phyloP scores from a whole-genome alignment of 2,113 vertebrate genomes.

The Stegastes partitus region DNA sequence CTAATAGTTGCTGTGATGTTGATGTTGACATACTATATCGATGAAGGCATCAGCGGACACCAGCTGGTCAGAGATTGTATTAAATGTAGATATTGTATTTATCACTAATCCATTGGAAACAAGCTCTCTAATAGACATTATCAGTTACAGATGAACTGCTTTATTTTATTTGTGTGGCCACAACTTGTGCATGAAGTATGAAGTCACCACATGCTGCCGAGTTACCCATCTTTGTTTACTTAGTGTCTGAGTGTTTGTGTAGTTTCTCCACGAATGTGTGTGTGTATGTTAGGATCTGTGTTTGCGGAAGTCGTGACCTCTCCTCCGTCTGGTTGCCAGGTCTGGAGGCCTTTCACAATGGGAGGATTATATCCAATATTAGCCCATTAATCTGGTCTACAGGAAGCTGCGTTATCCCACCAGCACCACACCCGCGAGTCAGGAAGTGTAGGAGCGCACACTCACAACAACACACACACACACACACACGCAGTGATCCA shows the following conservation, averaged over 20 bases:
- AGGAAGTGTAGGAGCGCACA: conserved; percentile 47
- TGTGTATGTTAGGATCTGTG: conserved; percentile 18
- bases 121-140: no score
- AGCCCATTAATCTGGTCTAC: conserved; percentile 71
- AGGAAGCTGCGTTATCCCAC: conserved; percentile 66
- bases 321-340: conserved; percentile 18
- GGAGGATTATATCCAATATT: conserved; percentile 72
- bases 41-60: no score
- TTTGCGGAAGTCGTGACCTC: conserved; percentile 38
- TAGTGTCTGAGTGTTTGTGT: not conserved
- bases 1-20: no score
- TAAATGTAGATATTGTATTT: no score
- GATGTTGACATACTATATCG: no score
- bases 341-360: conserved; percentile 64
- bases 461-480: conserved; percentile 22
- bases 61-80: no score
- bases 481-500: conserved; percentile 15
- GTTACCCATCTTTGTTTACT: not conserved
- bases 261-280: conserved; percentile 16
- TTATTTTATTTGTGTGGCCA: not conserved
- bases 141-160: no score
- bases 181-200: not conserved
- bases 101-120: no score
- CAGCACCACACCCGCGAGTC: conserved; percentile 28
- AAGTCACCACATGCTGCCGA: not conserved